These are phyloP conservation scores for Oscheius sp. DNA, from an alignment of 2,888 invertebrate genomes.

Conservation along the genomic window DNA sequence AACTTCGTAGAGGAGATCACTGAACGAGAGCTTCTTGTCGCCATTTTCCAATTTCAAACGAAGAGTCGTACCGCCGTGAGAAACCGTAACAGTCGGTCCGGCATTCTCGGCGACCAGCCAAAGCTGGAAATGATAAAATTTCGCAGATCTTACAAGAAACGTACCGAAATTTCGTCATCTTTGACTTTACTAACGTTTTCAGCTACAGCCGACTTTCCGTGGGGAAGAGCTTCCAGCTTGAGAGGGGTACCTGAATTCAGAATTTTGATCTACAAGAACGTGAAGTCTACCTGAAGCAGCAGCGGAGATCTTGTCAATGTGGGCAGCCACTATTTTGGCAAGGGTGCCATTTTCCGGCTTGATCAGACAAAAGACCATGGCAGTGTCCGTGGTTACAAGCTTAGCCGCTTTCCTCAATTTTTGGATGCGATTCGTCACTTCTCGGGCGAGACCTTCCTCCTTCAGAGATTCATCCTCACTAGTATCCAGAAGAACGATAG, in stretches of 20 bases:
- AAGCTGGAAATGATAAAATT: slow-evolving; percentile 36
- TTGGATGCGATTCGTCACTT: slow-evolving; percentile 94
- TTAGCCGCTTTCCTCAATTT: slow-evolving; percentile 88
- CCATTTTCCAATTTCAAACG: slow-evolving; percentile 17
- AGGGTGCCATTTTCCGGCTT: slow-evolving; percentile 51
- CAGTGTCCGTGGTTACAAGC: slow-evolving; percentile 61
- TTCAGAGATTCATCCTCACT: slow-evolving; percentile 89
- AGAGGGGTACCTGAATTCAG: slow-evolving; percentile 46
- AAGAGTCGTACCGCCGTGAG: background rate
- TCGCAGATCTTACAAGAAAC: slow-evolving; percentile 12
- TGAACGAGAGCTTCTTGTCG: slow-evolving; percentile 25
- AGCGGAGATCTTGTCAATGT: slow-evolving; percentile 43
- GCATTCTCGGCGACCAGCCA: slow-evolving; percentile 52
- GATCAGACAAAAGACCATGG: slow-evolving; percentile 56
- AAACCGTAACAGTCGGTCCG: background rate
- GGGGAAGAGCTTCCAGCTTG: slow-evolving; percentile 43
- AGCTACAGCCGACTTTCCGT: slow-evolving; percentile 47
- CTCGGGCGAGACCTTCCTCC: slow-evolving; percentile 93
- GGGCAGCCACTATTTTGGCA: slow-evolving; percentile 45
- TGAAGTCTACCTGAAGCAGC: slow-evolving; percentile 35
- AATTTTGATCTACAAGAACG: background rate
- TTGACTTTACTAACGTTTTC: slow-evolving; percentile 57
- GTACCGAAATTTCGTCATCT: slow-evolving; percentile 60
- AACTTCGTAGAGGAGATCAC: slow-evolving; percentile 42
- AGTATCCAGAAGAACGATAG: slow-evolving; percentile 88